Evolutionary conservation across 2,113 vertebrate genomes (phyloP).

Genomic region (Chaetura pelagica): DNA sequence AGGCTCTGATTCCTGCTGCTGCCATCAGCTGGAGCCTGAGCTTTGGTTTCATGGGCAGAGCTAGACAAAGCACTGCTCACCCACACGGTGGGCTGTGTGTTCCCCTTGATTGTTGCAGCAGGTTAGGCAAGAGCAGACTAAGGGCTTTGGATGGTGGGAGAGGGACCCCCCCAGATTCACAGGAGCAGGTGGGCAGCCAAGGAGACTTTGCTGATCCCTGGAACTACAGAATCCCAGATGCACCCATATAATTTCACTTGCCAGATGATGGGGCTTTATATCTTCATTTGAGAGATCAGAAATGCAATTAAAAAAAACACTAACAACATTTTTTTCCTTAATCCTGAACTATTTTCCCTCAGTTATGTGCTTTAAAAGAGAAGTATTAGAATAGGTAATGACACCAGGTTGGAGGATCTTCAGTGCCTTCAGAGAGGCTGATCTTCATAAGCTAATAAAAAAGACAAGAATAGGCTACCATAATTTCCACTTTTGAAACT

Average conservation of each 20-base stretch:
- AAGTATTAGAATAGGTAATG: neutral
- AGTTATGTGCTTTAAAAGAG: neutral
- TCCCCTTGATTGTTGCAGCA: neutral
- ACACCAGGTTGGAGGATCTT: neutral
- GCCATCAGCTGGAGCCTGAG: neutral
- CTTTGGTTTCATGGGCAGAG: neutral
- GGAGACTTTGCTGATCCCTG: neutral
- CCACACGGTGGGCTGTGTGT: fast-evolving
- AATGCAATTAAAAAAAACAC: neutral
- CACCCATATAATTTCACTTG: neutral
- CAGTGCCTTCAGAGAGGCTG: neutral
- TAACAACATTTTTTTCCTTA: neutral
- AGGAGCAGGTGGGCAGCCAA: neutral
- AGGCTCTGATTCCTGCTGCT: neutral
- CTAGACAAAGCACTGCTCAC: neutral
- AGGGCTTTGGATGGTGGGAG: neutral
- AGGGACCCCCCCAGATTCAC: neutral
- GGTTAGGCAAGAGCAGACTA: neutral
- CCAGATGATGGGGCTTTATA: neutral
- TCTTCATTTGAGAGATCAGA: neutral
- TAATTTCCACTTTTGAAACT: neutral
- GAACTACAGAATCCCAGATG: neutral
- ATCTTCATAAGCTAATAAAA: neutral
- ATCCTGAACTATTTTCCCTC: neutral
- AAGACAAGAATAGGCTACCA: neutral